Evolutionary conservation across 1,140 invertebrate genomes (phyloP).

Genomic region (Aphaenogaster floridana): DNA sequence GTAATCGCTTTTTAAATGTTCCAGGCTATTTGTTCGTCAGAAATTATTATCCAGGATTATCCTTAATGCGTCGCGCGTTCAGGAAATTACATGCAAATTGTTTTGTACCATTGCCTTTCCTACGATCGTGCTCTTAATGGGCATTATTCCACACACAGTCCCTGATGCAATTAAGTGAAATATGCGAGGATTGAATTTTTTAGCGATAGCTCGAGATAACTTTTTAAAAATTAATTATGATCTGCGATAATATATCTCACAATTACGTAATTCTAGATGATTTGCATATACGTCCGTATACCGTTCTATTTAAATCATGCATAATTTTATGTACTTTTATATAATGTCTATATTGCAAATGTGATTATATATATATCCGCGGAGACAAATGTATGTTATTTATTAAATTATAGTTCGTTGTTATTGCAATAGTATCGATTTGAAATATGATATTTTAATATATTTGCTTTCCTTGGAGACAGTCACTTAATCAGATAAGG

Average conservation of each 20-base stretch:
- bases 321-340: neutral
- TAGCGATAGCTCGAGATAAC: neutral
- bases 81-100: slow-evolving; percentile 50
- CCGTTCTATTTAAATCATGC: neutral
- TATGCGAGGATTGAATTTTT: slow-evolving; percentile 18
- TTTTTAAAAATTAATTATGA: slow-evolving; percentile 6
- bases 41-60: slow-evolving; percentile 29
- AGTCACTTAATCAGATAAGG: neutral
- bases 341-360: neutral
- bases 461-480: neutral
- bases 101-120: slow-evolving; percentile 1
- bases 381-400: neutral
- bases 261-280: neutral
- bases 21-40: neutral
- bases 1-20: slow-evolving; percentile 53
- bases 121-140: slow-evolving; percentile 17
- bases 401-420: slow-evolving; percentile 5
- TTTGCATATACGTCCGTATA: neutral
- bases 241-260: neutral
- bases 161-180: slow-evolving; percentile 24
- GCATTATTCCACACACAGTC: neutral
- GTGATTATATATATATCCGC: neutral
- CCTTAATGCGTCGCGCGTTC: slow-evolving; percentile 47
- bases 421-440: neutral
- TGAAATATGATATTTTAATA: slow-evolving; percentile 21